Conservation (phyloP, 2,888 invertebrate species). For the Synergus gifuensis region DNA sequence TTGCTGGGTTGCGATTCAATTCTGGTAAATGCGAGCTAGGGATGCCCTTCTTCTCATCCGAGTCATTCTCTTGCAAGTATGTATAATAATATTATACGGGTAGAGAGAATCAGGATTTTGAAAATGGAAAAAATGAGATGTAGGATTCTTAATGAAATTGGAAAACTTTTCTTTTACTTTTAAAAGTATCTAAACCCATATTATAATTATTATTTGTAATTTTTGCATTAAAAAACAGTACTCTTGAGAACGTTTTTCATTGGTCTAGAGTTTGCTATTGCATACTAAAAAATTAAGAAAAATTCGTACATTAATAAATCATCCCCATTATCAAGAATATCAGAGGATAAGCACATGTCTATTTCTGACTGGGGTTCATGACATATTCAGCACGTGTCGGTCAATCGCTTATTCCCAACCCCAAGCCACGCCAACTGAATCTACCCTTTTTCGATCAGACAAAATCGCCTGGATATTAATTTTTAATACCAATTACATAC, state of each 20-base stretch:
- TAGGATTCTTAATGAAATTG: neutral
- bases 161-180: neutral
- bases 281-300: neutral
- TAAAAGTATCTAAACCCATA: neutral
- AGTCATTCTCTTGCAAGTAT: constrained; percentile 11
- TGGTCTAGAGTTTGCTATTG: neutral
- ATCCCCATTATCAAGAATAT: neutral
- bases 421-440: neutral
- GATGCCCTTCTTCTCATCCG: constrained; percentile 24
- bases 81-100: too few relatives aligned
- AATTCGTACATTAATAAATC: neutral
- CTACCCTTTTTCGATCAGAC: neutral
- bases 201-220: neutral
- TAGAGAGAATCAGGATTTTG: constrained; percentile 20
- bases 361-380: constrained; percentile 28
- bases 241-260: neutral
- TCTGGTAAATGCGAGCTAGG: constrained; percentile 14
- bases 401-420: constrained; percentile 13
- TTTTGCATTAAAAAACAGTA: neutral
- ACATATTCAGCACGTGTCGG: constrained; percentile 9
- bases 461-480: neutral
- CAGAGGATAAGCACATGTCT: constrained; percentile 11
- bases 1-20: constrained; percentile 26
- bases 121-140: constrained; percentile 1
- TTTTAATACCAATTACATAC: neutral